A percentile compares a stretch with the other conserved stretches of the same genome.
Evolutionary conservation across 2,888 invertebrate species (phyloP).

Genomic region (Drosophila imparisetae): DNA sequence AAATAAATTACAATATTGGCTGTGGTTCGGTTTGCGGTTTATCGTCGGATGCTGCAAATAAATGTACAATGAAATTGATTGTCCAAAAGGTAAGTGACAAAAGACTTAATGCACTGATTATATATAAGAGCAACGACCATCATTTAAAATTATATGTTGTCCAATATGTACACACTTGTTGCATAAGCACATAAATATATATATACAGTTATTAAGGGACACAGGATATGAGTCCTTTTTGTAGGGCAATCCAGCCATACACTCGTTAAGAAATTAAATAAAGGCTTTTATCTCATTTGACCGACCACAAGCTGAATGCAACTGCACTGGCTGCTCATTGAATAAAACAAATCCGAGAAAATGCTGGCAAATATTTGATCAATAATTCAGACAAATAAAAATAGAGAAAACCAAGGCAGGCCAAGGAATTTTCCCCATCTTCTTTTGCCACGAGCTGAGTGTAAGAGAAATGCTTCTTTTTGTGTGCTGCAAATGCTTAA

Average conservation of each 20-base stretch:
- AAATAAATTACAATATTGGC: constrained; percentile 1
- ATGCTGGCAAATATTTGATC: constrained; percentile 59
- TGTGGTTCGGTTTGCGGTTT: constrained; percentile 1
- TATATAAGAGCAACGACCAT: too few relatives aligned
- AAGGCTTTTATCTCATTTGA: constrained; percentile 57
- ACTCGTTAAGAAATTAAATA: constrained; percentile 29
- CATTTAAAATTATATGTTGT: neutral
- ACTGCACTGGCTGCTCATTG: constrained; percentile 38
- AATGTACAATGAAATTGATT: constrained; percentile 85
- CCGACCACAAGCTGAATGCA: constrained; percentile 53
- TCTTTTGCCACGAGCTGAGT: neutral
- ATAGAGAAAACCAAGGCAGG: constrained; percentile 3
- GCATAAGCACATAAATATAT: constrained; percentile 29
- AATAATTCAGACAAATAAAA: constrained; percentile 53
- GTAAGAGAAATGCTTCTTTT: constrained; percentile 19
- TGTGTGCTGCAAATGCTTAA: constrained; percentile 27
- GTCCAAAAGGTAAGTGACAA: constrained; percentile 83
- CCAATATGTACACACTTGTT: constrained; percentile 48
- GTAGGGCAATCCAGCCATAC: neutral
- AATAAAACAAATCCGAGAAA: constrained; percentile 54
- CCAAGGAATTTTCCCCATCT: constrained; percentile 9
- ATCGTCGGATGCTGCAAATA: constrained; percentile 54
- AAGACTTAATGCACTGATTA: neutral
- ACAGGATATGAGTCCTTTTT: constrained; percentile 7
- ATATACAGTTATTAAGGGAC: constrained; percentile 15